Percentiles rank a stretch among this genome's conserved stretches.
Conservation (phyloP, 2,797 vertebrate genomes). For the Gymnodraco acuticeps region DNA sequence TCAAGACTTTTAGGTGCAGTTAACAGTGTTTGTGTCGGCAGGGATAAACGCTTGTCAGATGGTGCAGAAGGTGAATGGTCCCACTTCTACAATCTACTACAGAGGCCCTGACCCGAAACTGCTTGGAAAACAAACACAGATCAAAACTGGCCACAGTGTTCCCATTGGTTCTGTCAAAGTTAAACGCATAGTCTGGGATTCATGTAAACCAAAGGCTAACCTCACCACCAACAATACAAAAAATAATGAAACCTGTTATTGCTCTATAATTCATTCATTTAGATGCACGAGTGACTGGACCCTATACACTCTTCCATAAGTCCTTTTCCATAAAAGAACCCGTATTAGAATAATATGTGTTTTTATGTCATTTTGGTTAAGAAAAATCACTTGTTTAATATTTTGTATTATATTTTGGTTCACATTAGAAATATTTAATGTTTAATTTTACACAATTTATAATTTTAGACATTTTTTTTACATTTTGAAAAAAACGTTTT, state of each 20-base stretch:
- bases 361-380: too few relatives aligned
- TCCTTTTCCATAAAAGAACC: too few relatives aligned
- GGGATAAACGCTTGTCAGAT: conserved; percentile 30
- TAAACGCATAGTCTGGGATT: neutral
- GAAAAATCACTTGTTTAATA: too few relatives aligned
- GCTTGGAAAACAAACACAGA: conserved; percentile 29
- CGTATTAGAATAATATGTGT: too few relatives aligned
- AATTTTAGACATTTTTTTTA: too few relatives aligned
- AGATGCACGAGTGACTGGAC: too few relatives aligned
- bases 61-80: conserved; percentile 19
- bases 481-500: too few relatives aligned
- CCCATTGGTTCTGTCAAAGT: conserved; percentile 9
- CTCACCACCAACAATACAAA: neutral
- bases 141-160: conserved; percentile 30
- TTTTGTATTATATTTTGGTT: too few relatives aligned
- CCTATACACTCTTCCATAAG: too few relatives aligned
- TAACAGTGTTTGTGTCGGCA: conserved; percentile 42
- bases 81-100: neutral
- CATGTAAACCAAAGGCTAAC: conserved; percentile 2
- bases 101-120: conserved; percentile 33
- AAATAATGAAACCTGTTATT: neutral
- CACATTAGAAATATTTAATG: too few relatives aligned
- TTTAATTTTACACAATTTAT: too few relatives aligned
- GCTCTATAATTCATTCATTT: neutral
- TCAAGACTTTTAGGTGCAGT: conserved; percentile 35